Evolutionary conservation across 1,140 invertebrate species (phyloP).

Genomic region (Hylaeus volcanicus): DNA sequence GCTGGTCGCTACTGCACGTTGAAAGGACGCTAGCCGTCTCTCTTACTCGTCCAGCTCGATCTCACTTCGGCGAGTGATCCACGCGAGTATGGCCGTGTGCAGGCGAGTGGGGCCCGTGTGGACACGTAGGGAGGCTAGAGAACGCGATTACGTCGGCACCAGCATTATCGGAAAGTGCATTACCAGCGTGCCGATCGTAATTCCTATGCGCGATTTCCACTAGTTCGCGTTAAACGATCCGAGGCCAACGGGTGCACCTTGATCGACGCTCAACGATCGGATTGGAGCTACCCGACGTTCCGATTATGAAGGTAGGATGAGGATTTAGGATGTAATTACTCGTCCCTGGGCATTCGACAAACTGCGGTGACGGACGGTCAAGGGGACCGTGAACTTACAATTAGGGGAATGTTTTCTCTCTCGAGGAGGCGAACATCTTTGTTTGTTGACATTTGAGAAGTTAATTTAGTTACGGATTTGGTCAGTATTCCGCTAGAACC

Average conservation of each 20-base stretch:
- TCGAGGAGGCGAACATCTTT: neutral
- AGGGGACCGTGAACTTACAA: neutral
- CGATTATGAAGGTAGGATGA: slow-evolving; percentile 39
- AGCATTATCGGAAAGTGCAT: slow-evolving; percentile 67
- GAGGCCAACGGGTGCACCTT: slow-evolving; percentile 25
- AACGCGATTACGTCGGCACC: slow-evolving; percentile 56
- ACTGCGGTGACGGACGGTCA: neutral
- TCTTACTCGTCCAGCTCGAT: neutral
- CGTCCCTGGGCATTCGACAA: neutral
- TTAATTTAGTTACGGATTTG: neutral
- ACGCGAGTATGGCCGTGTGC: slow-evolving; percentile 4
- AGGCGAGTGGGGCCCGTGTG: slow-evolving; percentile 13
- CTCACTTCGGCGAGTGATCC: neutral
- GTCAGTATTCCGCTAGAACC: too few relatives aligned
- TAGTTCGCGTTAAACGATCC: slow-evolving; percentile 42
- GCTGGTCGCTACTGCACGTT: slow-evolving; percentile 25
- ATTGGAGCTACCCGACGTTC: slow-evolving; percentile 46
- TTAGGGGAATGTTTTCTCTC: neutral
- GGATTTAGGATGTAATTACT: slow-evolving; percentile 40
- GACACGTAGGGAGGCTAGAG: slow-evolving; percentile 25
- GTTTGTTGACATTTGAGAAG: neutral
- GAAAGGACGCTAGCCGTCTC: neutral
- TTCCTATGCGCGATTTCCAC: slow-evolving; percentile 54
- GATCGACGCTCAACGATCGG: slow-evolving; percentile 46
- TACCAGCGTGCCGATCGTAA: slow-evolving; percentile 54